phyloP scores from a whole-genome alignment of 2,888 invertebrate genomes.

The Phortica magna region DNA sequence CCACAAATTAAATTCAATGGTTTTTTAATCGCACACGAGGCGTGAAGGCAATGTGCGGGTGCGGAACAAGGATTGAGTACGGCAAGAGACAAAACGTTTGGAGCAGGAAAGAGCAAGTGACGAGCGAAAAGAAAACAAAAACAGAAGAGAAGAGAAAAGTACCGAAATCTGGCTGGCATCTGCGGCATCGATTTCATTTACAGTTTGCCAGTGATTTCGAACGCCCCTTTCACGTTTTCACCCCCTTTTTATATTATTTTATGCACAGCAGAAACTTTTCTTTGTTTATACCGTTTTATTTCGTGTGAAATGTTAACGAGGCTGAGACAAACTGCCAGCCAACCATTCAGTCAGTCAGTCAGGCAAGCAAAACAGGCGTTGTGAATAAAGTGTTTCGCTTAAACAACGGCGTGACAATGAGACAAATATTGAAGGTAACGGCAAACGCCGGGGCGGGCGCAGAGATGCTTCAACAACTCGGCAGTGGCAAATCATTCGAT shows the following conservation, averaged over 20 bases:
- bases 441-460: background rate
- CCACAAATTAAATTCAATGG: constrained; percentile 29
- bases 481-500: background rate
- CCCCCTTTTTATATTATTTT: background rate
- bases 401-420: constrained; percentile 32
- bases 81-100: background rate
- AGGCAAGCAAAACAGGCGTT: background rate
- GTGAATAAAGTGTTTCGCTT: background rate
- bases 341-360: no score
- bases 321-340: constrained; percentile 22
- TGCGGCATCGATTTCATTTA: constrained; percentile 22
- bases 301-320: background rate
- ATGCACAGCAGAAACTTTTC: background rate
- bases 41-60: background rate
- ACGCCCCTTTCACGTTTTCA: background rate
- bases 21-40: constrained; percentile 21
- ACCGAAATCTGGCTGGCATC: background rate
- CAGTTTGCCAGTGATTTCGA: constrained; percentile 11
- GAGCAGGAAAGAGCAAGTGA: background rate
- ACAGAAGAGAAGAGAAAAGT: background rate
- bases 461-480: background rate
- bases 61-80: no score
- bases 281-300: background rate
- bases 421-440: background rate
- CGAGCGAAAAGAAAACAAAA: background rate